Conservation (phyloP, 2,888 invertebrate species). For the Sturmia bella region DNA sequence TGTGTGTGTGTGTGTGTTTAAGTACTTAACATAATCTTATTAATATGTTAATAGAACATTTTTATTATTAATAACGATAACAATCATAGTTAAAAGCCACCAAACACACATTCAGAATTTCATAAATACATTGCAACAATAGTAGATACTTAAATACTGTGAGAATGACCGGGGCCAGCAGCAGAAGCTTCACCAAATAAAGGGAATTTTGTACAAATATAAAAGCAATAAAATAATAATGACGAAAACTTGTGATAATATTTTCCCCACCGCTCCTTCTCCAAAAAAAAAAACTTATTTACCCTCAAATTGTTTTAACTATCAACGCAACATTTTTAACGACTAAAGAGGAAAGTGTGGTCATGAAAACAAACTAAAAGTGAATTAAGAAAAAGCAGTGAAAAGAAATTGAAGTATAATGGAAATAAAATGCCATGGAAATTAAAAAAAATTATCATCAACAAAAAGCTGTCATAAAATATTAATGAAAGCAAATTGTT, state of each 20-base stretch:
- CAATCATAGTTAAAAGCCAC: constrained; percentile 31
- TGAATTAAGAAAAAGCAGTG: constrained; percentile 37
- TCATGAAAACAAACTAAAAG: constrained; percentile 23
- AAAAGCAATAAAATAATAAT: constrained; percentile 62
- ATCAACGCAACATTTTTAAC: constrained; percentile 19
- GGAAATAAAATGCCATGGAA: constrained; percentile 23
- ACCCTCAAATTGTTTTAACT: constrained; percentile 34
- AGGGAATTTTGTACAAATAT: constrained; percentile 19
- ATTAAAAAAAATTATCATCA: constrained; percentile 20
- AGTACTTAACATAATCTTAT: constrained; percentile 62
- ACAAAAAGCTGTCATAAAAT: constrained; percentile 20
- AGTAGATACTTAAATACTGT: constrained; percentile 6
- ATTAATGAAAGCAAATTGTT: constrained; percentile 30
- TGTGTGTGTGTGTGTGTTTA: neutral
- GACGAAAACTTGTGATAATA: constrained; percentile 48
- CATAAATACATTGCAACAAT: constrained; percentile 9
- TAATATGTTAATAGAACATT: constrained; percentile 67
- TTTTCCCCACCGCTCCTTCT: neutral
- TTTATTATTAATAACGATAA: constrained; percentile 62
- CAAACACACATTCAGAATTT: constrained; percentile 5
- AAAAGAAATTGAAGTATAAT: constrained; percentile 36
- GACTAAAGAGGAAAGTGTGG: neutral
- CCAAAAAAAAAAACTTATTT: neutral
- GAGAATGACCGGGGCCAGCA: constrained; percentile 16
- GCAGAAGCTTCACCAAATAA: constrained; percentile 16